Evolutionary conservation across 2,888 invertebrate genomes (phyloP), one percentile per base, ranked within the genome.

Genomic region (Scaptomyza cyrtandrae): DNA sequence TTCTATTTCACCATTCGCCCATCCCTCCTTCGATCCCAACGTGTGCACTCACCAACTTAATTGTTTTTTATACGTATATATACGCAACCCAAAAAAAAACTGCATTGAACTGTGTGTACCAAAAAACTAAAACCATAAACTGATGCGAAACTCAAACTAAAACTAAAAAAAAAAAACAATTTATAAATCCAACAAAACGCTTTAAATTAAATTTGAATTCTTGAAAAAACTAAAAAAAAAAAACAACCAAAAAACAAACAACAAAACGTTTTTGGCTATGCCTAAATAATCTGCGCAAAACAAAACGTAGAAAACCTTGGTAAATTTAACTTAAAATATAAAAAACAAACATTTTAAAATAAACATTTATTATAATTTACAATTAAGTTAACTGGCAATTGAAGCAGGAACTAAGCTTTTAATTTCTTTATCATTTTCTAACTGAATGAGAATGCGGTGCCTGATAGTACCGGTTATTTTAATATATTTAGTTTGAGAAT

Each of bases 301-400:
- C 75, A 80, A 79, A 85, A 80, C 84, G 85, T 90, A 90, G 90
- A 90, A 89, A 90, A 90, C 80, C 89, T 90, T 88, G 90, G 90
- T 90, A 90, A 90, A 90, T 90, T 83, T 55, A 58, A 72, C 53
- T 41, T 62, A 56, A 69, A 65, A 69, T 56, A 70, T 53, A 71
- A 67, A 67, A 71, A 64, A 60, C 66, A 64, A 69, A 46, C 44
- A 60, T 48, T 61, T 56, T 64, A 56, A 56, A 69, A 66, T 71
- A 29, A 54, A 70, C 50, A 49, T 66, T 60, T 41, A 57, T 71
- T 62, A 43, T 75, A 41, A 57, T 59, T 69, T 61, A 53, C 52
- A 16, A 56, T 78, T 80, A 65, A 78, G 75, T 78, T 82, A 71
- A 67, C 71, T 74, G 72, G 48, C 60, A 73, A 57, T 46, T 69